Base-by-base conservation (phyloP, 1,140 invertebrate species). In the Brachionus koreanus region DNA sequence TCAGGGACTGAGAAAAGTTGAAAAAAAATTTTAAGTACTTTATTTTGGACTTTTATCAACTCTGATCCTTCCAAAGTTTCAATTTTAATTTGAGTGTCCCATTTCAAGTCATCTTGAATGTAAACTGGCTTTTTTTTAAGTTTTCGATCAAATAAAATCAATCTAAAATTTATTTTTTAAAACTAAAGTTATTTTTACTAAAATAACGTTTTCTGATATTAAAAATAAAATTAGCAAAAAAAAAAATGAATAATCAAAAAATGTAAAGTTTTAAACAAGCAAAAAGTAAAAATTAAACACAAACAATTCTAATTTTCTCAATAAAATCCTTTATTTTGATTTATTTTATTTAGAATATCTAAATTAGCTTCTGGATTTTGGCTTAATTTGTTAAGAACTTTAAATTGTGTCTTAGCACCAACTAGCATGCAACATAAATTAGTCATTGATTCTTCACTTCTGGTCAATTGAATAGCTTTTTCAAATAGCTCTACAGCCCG, bases 401-500 rank as follows among this genome's bases (percentile, higher is more conserved):
- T 93, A 42, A 93, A 87, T 87, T 97, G 95, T 29, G 94, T 93
- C 84, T 92, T 91, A 5, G 95, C 94, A 57, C 95, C 94, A 88
- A 95, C 93, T 35, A 85, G 72, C 74, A 88, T 77, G 12, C 86
- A 87, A 83, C 83, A 87, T 84, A 97, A 90, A 88, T 97, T 95
- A 29, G 93, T 92, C 89, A 97, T 91, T 89, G 97, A 95, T 83
- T 92, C 89, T 87, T 93, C 92, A 19, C 93, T 94, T 85, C 94
- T 94, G 29, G 93, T 92, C 75, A 95, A 89, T 65, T 91, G 90
- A 83, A 97, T 92, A n/a, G 95, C 95, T 88, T 94, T 94, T 84
- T 96, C 92, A 86, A 97, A 96, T 19, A 94, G 89, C 83, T 92
- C 91, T 82, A 97, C 91, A 6, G 95, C 95, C 85, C 92, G 90